Evolutionary conservation across 2,888 invertebrate species (phyloP).

Genomic region (Osedax fenrisi): DNA sequence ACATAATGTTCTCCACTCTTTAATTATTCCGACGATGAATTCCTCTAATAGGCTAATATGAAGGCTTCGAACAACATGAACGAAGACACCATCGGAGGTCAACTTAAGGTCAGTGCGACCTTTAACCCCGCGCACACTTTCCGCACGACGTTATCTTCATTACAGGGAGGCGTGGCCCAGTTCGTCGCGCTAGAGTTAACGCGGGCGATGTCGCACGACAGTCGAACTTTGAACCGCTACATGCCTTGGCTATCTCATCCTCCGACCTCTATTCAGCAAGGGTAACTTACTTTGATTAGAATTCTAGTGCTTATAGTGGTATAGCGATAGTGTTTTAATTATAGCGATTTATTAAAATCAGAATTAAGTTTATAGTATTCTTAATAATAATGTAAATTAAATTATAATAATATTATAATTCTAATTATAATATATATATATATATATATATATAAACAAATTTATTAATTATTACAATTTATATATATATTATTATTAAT

Average conservation of each 20-base stretch:
- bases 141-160: constrained; percentile 64
- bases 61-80: constrained; percentile 54
- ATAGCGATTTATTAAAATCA: too few species aligned
- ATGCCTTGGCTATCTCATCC: constrained; percentile 81
- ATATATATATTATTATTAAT: too few species aligned
- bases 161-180: constrained; percentile 67
- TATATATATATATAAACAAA: too few species aligned
- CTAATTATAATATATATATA: too few species aligned
- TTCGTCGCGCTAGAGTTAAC: constrained; percentile 79
- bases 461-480: too few species aligned
- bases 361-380: too few species aligned
- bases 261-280: constrained; percentile 67
- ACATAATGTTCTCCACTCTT: too few species aligned
- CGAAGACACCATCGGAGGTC: constrained; percentile 88
- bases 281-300: constrained; percentile 57
- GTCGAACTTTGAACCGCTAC: constrained; percentile 66
- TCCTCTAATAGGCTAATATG: constrained; percentile 64
- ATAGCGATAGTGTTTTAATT: too few species aligned
- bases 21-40: too few species aligned
- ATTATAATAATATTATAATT: too few species aligned
- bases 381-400: too few species aligned
- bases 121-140: constrained; percentile 74
- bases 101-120: constrained; percentile 85
- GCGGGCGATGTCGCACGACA: constrained; percentile 66
- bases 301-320: too few species aligned